phyloP scores from a whole-genome alignment of 2,888 invertebrate species.

The Beris morrisii region DNA sequence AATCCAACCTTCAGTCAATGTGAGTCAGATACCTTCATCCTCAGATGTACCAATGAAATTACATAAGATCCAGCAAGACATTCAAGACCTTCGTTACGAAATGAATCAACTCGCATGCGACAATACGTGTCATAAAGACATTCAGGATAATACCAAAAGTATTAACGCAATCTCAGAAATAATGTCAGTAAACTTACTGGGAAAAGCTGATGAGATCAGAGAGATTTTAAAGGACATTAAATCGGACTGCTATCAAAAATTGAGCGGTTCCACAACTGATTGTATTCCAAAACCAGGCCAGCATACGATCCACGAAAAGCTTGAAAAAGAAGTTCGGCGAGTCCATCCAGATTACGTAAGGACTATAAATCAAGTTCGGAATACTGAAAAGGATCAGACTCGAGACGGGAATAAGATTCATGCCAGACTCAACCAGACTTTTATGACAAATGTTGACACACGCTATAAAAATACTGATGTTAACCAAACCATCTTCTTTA shows the following conservation, averaged over 20 bases:
- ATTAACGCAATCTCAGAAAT: conserved; percentile 1
- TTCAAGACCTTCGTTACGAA: neutral
- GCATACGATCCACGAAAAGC: conserved; percentile 2
- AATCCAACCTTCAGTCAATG: too few relatives aligned
- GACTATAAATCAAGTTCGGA: conserved; percentile 5
- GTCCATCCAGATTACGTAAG: neutral
- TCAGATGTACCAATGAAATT: neutral
- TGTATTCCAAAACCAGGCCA: neutral
- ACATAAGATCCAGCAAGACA: neutral
- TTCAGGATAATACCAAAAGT: neutral
- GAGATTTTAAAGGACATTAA: conserved; percentile 5
- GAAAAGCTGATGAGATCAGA: conserved; percentile 12
- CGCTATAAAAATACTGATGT: neutral
- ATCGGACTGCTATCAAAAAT: conserved; percentile 8
- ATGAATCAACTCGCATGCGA: neutral
- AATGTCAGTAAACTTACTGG: conserved; percentile 9
- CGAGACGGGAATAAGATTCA: neutral
- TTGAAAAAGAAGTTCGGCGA: neutral
- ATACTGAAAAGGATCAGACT: neutral
- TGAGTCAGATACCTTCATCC: too few relatives aligned
- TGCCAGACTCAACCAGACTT: neutral
- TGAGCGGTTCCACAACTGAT: neutral
- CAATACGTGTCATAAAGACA: too few relatives aligned
- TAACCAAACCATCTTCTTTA: neutral
- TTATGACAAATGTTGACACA: conserved; percentile 7